Base-by-base conservation (phyloP, 2,888 invertebrate genomes). In the Oxystoma pomonae region DNA sequence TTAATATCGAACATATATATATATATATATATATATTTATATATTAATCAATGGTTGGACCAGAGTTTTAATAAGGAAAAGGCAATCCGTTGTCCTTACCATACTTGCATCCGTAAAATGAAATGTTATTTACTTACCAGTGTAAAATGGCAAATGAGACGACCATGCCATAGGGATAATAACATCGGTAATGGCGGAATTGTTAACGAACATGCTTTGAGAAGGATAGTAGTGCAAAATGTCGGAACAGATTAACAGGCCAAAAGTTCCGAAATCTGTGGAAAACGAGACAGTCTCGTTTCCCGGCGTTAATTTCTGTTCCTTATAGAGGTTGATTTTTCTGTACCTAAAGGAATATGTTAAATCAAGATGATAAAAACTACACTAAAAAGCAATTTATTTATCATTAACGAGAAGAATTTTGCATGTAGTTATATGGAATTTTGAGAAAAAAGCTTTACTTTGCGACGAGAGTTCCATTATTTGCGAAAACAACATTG, bases 191-290 rank as follows among this genome's bases (percentile, higher is more conserved):
- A 73, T 69, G 7, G 59, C 57, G 3, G 35, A 12, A 19, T 50
- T 56, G 20, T 69, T 63, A 1, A 19, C 53, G 1, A 73, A 57
- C 2, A 74, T 60, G 9, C 60, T 64, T 58, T 67, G 71, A 1
- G 73, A 68, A 17, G 74, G 73, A 20, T 72, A 67, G 57, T 69
- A 61, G 52, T 58, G 71, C 12, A 68, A 21, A 51, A 74, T 71
- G 55, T 75, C 74, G 55, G 58, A 65, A 51, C 72, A 64, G 5
- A 69, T 73, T 18, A 74, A 68, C 20, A 71, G 35, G 0, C 71
- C 74, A 62, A 74, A 75, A 52, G 69, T 71, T 16, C 70, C 70
- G 63, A 74, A 74, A 61, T 71, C 68, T 1, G 73, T 73, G 0
- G 55, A 64, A 58, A 74, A 74, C 18, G 65, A 68, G 5, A 65